Evolutionary conservation across 2,888 invertebrate genomes (phyloP).

Genomic region (Myathropa florea): DNA sequence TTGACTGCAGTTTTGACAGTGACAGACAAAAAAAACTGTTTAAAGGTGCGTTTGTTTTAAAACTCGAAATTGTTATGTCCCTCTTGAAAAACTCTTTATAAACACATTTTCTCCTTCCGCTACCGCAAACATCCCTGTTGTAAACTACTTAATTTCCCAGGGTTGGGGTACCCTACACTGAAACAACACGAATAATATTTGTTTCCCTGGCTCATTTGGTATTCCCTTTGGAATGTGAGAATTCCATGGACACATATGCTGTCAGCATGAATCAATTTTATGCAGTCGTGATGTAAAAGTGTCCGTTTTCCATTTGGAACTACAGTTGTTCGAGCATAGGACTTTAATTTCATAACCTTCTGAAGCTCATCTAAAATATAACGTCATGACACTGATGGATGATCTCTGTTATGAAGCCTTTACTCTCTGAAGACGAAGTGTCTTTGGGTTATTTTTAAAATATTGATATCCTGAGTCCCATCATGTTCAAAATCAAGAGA

Average conservation of each 20-base stretch:
- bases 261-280: not conserved
- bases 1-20: too few relatives aligned
- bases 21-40: too few relatives aligned
- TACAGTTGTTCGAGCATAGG: not conserved
- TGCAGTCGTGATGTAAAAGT: not conserved
- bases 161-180: not conserved
- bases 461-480: not conserved
- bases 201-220: not conserved
- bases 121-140: too few relatives aligned
- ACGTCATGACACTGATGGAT: not conserved
- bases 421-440: too few relatives aligned
- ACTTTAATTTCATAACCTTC: not conserved
- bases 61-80: too few relatives aligned
- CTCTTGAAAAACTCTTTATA: too few relatives aligned
- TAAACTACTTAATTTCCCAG: not conserved
- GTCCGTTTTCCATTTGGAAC: not conserved
- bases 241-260: not conserved
- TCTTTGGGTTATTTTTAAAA: not conserved
- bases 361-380: not conserved
- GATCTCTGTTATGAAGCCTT: not conserved
- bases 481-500: not conserved
- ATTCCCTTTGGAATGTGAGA: not conserved
- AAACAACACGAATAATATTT: not conserved
- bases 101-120: too few relatives aligned
- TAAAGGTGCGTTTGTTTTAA: too few relatives aligned